Evolutionary conservation across 2,888 invertebrate species (phyloP), one percentile per base, ranked within the genome.

Genomic region (Laspeyria flexula): DNA sequence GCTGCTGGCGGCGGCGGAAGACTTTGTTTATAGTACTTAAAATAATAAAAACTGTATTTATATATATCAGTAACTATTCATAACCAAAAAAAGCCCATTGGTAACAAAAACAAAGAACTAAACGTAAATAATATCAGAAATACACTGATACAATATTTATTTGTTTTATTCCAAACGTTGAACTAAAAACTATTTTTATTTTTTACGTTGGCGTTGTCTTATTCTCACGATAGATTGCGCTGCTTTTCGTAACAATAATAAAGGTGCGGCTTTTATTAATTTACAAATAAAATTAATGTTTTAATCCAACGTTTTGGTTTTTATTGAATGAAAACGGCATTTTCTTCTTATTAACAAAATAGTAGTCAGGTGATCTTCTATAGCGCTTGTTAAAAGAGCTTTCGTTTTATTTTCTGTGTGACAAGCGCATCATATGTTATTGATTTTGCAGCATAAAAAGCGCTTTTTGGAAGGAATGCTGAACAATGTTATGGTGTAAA

Each of bases 281-380:
- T 29, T 16, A 10, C 1, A 3, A 21, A 44, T 44, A 15, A 13
- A 21, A 4, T 18, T 1, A 1, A 31, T 12, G 15, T 25, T 23
- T n/a, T 23, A 12, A 27, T 15, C 30, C 6, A 34, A 21, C 7
- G 4, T 45, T 31, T 23, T 13, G 7, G 30, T 2, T 23, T 9
- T 11, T 29, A 4, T 29, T 44, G 3, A 10, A 12, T 12, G 29
- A 12, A 1, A 13, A 23, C 9, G 5, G 6, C 2, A 1, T 18
- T 45, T 38, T 38, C 33, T 33, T 34, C 7, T n/a, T 18, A 18
- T 7, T 21, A 41, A 11, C n/a, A 25, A 25, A 6, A 25, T 25
- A 25, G 30, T 54, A 48, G 61, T 66, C 66, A 66, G 70, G 66
- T 66, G 62, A 54, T 53, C 30, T n/a, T n/a, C 47, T 35, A 3